phyloP scores from a whole-genome alignment of 2,797 vertebrate genomes.

The Trematomus bernacchii region DNA sequence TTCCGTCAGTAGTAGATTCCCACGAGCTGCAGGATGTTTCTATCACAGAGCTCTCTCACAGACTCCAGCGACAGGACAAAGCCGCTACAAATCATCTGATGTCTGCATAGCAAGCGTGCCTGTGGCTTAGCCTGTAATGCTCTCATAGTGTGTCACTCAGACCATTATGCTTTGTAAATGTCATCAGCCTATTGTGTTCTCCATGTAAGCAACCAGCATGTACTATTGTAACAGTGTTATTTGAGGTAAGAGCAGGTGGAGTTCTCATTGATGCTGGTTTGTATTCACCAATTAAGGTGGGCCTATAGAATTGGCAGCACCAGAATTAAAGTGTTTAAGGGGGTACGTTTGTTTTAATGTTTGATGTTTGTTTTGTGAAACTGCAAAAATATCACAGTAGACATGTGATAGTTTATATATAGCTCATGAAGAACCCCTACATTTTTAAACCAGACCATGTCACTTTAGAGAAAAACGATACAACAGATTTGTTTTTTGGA shows the following conservation, averaged over 20 bases:
- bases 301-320: no score
- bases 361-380: no score
- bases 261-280: no score
- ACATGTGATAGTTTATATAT: no score
- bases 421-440: no score
- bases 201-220: slow-evolving; percentile 14
- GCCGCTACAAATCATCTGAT: slow-evolving; percentile 22
- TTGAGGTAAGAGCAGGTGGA: neutral
- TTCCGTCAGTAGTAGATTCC: slow-evolving; percentile 56
- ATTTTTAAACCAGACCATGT: no score
- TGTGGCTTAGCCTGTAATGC: slow-evolving; percentile 31
- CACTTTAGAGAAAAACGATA: no score
- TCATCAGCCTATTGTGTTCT: slow-evolving; percentile 22
- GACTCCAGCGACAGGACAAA: slow-evolving; percentile 17
- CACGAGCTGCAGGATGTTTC: slow-evolving; percentile 53
- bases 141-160: slow-evolving; percentile 24
- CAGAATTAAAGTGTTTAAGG: no score
- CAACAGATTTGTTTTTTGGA: no score
- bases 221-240: neutral
- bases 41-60: slow-evolving; percentile 21
- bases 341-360: no score
- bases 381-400: no score
- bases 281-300: no score
- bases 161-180: slow-evolving; percentile 11
- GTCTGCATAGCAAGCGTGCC: slow-evolving; percentile 58